Conservation (phyloP, 1,140 invertebrate species). For the Brachionus rotundiformis region DNA sequence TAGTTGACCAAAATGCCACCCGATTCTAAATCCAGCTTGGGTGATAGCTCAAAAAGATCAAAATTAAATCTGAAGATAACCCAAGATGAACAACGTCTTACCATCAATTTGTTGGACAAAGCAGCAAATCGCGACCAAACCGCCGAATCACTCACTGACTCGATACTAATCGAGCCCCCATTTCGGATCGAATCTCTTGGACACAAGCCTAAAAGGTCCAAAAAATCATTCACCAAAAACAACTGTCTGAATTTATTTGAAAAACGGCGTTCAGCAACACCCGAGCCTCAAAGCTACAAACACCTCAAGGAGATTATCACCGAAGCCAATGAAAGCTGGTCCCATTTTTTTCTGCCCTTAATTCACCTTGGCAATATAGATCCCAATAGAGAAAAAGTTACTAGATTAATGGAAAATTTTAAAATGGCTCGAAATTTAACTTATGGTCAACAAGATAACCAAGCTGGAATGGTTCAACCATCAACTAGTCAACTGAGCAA, state of each 20-base stretch:
- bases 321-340: conserved; percentile 10
- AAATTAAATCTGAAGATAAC: conserved; percentile 6
- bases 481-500: conserved; percentile 6
- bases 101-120: neutral
- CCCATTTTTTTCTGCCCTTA: conserved; percentile 17
- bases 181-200: neutral
- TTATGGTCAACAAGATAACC: no score
- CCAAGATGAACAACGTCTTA: conserved; percentile 10
- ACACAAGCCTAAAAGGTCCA: neutral
- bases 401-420: conserved; percentile 17
- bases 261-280: neutral
- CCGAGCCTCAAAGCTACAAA: neutral
- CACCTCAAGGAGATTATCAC: conserved; percentile 5
- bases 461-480: neutral
- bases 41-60: neutral
- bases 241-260: conserved; percentile 13
- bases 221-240: neutral
- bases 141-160: neutral
- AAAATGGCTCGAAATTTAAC: neutral
- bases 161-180: neutral
- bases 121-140: neutral
- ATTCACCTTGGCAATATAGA: conserved; percentile 16
- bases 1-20: neutral
- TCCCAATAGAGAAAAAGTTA: neutral
- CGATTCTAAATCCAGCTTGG: neutral